A percentile compares a stretch with the other conserved stretches of the same genome.
phyloP scores from a whole-genome alignment of 2,113 vertebrate species.

The Poeciliopsis occidentalis region DNA sequence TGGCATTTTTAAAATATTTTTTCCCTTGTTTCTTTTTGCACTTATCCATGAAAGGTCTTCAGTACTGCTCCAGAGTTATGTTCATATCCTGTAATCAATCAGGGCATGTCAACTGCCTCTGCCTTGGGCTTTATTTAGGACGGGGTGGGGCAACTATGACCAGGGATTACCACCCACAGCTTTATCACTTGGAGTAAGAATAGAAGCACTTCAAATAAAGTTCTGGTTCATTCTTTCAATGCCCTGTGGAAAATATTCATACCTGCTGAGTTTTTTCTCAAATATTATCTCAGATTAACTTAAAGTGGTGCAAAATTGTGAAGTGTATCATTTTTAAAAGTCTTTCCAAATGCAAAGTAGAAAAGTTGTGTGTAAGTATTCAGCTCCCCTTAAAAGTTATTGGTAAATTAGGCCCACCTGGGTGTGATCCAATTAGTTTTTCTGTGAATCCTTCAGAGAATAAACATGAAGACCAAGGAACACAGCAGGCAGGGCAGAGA shows the following conservation, averaged over 20 bases:
- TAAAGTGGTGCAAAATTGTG: no score
- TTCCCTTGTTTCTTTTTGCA: no score
- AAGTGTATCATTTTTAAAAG: background rate
- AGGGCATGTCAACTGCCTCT: slow-evolving; percentile 13
- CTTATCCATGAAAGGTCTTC: background rate
- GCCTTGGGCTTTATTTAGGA: slow-evolving; percentile 8
- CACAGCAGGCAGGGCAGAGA: background rate
- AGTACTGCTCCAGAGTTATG: slow-evolving; percentile 3
- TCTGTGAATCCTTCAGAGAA: background rate
- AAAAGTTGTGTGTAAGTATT: background rate
- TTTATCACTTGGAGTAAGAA: slow-evolving; percentile 10
- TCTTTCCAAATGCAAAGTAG: background rate
- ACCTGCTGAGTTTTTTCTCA: background rate
- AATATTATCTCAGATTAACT: background rate
- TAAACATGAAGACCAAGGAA: background rate
- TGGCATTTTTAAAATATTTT: no score
- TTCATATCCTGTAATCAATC: slow-evolving; percentile 8
- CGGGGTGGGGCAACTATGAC: slow-evolving; percentile 8
- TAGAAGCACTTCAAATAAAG: slow-evolving; percentile 14
- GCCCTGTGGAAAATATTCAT: background rate
- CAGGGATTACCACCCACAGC: slow-evolving; percentile 4
- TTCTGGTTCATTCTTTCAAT: background rate
- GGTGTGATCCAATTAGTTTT: background rate
- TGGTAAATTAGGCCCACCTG: no score
- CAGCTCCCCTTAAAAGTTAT: background rate